Evolutionary conservation across 2,113 vertebrate genomes (phyloP).

Genomic region (Lycaon pictus): DNA sequence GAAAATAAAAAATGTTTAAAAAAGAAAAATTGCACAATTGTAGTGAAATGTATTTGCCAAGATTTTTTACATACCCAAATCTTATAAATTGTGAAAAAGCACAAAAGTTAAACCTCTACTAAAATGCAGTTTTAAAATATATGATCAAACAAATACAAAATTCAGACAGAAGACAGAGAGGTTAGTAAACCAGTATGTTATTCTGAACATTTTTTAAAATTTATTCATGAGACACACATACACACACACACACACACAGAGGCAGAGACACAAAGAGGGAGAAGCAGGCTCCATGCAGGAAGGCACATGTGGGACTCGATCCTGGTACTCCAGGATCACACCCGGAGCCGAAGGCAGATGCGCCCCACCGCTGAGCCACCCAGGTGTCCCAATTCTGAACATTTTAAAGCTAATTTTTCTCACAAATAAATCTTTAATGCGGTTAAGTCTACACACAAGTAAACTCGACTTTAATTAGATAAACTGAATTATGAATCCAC

Average conservation of each 20-base stretch:
- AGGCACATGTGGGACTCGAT: too few species aligned
- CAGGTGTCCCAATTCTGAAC: not conserved
- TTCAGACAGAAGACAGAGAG: not conserved
- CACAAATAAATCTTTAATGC: not conserved
- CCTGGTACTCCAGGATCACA: too few species aligned
- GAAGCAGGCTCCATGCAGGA: too few species aligned
- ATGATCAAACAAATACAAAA: not conserved
- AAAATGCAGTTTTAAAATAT: conserved; percentile 33
- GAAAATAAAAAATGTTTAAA: too few species aligned
- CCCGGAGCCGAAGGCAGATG: too few species aligned
- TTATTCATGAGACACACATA: too few species aligned
- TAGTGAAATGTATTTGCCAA: not conserved
- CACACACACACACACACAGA: too few species aligned
- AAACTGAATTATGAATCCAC: not conserved
- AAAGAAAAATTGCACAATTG: not conserved
- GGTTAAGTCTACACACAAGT: not conserved
- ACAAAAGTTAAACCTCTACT: conserved; percentile 28
- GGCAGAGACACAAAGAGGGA: too few species aligned
- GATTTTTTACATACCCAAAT: not conserved
- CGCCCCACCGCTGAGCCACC: too few species aligned
- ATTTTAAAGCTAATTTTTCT: conserved; percentile 36
- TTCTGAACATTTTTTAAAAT: too few species aligned
- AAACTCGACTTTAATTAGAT: not conserved
- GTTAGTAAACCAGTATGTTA: not conserved
- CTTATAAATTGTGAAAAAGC: not conserved